Evolutionary conservation across 1,140 invertebrate genomes (phyloP).

Genomic region (Lasioglossum baleicum): DNA sequence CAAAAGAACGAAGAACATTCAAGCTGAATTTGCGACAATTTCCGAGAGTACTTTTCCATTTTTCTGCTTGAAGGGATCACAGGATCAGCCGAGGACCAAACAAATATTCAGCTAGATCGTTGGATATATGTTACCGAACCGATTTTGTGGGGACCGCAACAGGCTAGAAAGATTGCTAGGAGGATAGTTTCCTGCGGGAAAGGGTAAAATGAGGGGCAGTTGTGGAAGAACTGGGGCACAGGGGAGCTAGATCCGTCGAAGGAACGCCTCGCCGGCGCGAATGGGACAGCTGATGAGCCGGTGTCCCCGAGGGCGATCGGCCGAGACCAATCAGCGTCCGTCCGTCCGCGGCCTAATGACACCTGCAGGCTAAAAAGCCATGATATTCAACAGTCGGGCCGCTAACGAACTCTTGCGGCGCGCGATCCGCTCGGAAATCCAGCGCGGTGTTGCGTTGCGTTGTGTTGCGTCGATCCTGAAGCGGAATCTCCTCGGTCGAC

Average conservation of each 20-base stretch:
- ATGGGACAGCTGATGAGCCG: slow-evolving; percentile 76
- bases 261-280: slow-evolving; percentile 55
- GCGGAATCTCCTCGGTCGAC: neutral
- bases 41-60: too few species aligned
- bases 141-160: too few species aligned
- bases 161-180: too few species aligned
- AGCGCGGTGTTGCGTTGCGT: neutral
- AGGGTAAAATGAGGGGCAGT: too few species aligned
- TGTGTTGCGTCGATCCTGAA: neutral
- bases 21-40: too few species aligned
- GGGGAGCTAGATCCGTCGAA: neutral
- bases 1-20: too few species aligned
- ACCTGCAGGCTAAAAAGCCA: slow-evolving; percentile 78
- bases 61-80: too few species aligned
- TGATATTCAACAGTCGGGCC: slow-evolving; percentile 74
- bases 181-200: neutral
- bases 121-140: too few species aligned
- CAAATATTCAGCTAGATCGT: too few species aligned
- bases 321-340: slow-evolving; percentile 76
- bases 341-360: slow-evolving; percentile 75
- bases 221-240: neutral
- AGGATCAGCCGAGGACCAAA: too few species aligned
- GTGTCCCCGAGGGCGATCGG: slow-evolving; percentile 75
- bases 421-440: slow-evolving; percentile 6
- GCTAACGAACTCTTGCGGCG: slow-evolving; percentile 73